These are phyloP conservation scores for Heterotis niloticus DNA, from an alignment of 2,113 vertebrate genomes.

Conservation along the genomic window DNA sequence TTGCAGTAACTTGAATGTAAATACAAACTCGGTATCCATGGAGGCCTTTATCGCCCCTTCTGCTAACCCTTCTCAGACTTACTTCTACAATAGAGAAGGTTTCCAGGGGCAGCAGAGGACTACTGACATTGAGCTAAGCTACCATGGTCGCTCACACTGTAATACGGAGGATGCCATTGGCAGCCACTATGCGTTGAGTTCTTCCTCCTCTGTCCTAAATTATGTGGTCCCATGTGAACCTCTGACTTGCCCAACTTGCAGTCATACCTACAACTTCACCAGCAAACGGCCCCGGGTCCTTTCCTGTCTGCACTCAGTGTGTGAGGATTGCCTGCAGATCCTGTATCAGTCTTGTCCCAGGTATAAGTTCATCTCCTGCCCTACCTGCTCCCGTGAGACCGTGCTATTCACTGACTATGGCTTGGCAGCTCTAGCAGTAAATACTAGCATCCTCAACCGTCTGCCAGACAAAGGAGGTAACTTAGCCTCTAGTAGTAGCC, in stretches of 20 bases:
- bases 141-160: constrained; percentile 82
- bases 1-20: constrained; percentile 70
- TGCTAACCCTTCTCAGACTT: constrained; percentile 68
- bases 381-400: constrained; percentile 91
- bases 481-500: constrained; percentile 71
- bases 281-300: constrained; percentile 94
- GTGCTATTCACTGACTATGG: constrained; percentile 99
- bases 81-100: constrained; percentile 69
- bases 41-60: constrained; percentile 54
- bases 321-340: constrained; percentile 97
- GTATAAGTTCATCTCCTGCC: constrained; percentile 99
- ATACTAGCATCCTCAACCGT: constrained; percentile 94
- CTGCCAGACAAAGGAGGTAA: constrained; percentile 63
- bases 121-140: constrained; percentile 83
- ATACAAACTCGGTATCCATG: constrained; percentile 50
- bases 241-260: constrained; percentile 94
- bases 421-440: constrained; percentile 91
- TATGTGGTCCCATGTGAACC: constrained; percentile 77
- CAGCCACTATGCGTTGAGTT: constrained; percentile 88
- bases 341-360: constrained; percentile 98
- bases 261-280: constrained; percentile 91
- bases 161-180: constrained; percentile 91
- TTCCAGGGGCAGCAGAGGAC: constrained; percentile 82
- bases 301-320: constrained; percentile 96
- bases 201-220: constrained; percentile 59